Conservation (phyloP, 2,797 vertebrate genomes). For the Takifugu ocellatus region DNA sequence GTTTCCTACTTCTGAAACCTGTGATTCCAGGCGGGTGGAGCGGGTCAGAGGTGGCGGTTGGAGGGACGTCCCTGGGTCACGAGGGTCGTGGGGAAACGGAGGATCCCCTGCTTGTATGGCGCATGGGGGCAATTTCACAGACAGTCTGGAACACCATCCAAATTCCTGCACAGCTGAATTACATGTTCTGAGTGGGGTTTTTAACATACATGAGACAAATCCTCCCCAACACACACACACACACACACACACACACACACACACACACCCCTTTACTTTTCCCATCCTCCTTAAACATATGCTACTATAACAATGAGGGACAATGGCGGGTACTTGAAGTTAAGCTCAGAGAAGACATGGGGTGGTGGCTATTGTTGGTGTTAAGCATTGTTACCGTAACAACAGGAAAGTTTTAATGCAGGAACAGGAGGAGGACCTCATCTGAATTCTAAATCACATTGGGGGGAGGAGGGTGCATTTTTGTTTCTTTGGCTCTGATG, state of each 20-base stretch:
- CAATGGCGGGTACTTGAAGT: constrained; percentile 68
- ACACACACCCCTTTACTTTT: background rate
- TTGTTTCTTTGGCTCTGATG: constrained; percentile 32
- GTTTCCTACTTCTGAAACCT: constrained; percentile 41
- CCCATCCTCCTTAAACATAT: constrained; percentile 64
- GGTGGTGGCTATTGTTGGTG: constrained; percentile 65
- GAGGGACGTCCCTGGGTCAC: constrained; percentile 36
- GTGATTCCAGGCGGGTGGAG: constrained; percentile 26
- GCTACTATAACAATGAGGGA: constrained; percentile 58
- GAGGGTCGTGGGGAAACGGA: constrained; percentile 60
- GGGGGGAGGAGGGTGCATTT: constrained; percentile 24
- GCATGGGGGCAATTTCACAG: constrained; percentile 38
- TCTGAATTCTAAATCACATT: constrained; percentile 34
- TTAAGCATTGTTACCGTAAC: constrained; percentile 66
- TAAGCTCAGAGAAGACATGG: constrained; percentile 58
- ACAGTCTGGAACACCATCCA: constrained; percentile 27
- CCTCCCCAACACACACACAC: background rate
- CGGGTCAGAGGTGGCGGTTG: constrained; percentile 48
- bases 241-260: too few relatives aligned
- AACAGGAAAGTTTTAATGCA: constrained; percentile 36
- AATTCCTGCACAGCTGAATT: constrained; percentile 55
- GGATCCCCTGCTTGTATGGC: constrained; percentile 21
- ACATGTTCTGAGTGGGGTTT: constrained; percentile 44
- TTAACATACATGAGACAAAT: constrained; percentile 40
- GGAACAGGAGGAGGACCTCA: constrained; percentile 11